Evolutionary conservation across 2,888 invertebrate species (phyloP), one percentile per base, ranked within the genome.

Genomic region (Ophion obscuratus): DNA sequence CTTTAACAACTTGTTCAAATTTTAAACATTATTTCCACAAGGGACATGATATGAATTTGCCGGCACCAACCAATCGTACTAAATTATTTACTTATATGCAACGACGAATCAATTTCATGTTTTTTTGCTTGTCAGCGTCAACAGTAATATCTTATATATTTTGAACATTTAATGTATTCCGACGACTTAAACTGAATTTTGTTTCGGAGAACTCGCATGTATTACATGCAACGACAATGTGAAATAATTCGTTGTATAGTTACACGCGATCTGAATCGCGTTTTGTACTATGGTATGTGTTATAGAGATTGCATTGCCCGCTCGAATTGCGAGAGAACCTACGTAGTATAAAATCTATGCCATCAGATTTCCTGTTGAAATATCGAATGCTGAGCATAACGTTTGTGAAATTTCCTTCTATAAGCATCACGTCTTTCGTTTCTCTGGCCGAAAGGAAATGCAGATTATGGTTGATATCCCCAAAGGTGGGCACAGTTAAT

Each of bases 371-470:
- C 85, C 85, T 61, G 31, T 70, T 64, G 71, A 57, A 66, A 71
- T 71, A 71, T 62, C 66, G 64, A 44, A 77, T 20, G 76, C 59
- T 71, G 44, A 40, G 81, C 78, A 85, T 82, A 85, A 79, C 85
- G 64, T 36, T 79, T 70, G 78, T 71, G 70, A 85, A 85, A 82
- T 82, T 82, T 82, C 81, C 74, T 78, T 74, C 78, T 36, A 24
- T 44, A 59, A 27, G n/a, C 17, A 67, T 40, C 40, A 2, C 36
- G 14, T 11, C 40, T 61, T 59, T 27, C 59, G 10, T 10, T 24
- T 70, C 24, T 11, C n/a, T 5, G 66, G 27, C 47, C 66, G 53
- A 68, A 77, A 17, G 61, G 57, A 70, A 68, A 70, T n/a, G 27
- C 27, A 17, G 31, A 57, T 57, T 64, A 36, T 47, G 47, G 10